Base-by-base conservation (phyloP, 2,113 vertebrate genomes). In the Excalfactoria chinensis region DNA sequence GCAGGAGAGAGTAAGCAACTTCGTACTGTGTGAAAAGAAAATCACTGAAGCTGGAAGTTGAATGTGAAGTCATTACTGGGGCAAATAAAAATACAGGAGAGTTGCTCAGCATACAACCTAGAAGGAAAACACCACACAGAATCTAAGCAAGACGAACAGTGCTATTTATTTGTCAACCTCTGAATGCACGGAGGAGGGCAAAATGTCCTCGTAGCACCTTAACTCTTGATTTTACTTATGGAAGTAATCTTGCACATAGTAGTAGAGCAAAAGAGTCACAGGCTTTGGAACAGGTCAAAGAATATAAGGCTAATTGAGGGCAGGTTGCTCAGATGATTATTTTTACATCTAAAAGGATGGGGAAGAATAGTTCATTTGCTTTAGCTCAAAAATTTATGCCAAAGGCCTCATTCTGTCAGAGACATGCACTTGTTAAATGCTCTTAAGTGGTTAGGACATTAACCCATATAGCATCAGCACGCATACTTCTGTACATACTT, bases 1-100 rank as follows among this genome's bases (percentile, higher is more conserved):
- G 90, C 87, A 93, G 91, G 88, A 93, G 76, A 91, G 88, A 95
- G 84, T 77, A 93, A 95, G 60, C 83, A 87, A 70, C 95, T 94
- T 69, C 89, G 70, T 83, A 68, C 37, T 2, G 1, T 66, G 88
- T 87, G 89, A 94, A 97, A 91, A 88, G 59, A 92, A 96, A 95
- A 90, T 88, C 7, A 22, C 51, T 58, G 88, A 75, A 85, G 48
- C 87, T 96, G 60, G 90, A 95, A 87, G 85, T 87, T 96, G 81
- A 94, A 95, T 87, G 58, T 85, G 82, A 97, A 96, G 67, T 92
- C 80, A 91, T 96, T 95, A 92, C 60, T 6, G 2, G 40, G 53
- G 46, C 72, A 91, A 91, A 88, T 70, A 69, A 44, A 89, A 92
- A 60, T 37, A 63, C 14, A 66, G 16, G 48, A 84, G 64, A 55